Conservation (phyloP, 2,113 vertebrate species). For the Cochlearius cochlearius region DNA sequence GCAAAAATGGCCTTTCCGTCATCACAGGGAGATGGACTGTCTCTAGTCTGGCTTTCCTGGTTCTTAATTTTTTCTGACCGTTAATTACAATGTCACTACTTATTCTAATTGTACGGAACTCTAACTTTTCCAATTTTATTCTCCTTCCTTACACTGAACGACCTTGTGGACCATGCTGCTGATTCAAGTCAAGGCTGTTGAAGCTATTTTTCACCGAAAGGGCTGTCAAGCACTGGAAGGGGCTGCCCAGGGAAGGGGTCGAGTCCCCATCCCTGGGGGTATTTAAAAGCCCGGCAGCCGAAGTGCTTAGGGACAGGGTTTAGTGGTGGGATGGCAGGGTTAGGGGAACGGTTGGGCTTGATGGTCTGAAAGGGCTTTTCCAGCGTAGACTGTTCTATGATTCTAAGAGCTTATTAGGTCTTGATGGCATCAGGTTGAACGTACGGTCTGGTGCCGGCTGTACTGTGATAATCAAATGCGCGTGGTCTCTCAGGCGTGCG, state of each 20-base stretch:
- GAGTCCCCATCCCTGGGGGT: no score
- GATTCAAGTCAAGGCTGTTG: background rate
- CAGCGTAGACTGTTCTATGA: no score
- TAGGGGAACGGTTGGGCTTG: no score
- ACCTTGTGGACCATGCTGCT: background rate
- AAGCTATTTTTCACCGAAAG: no score
- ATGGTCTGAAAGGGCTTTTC: no score
- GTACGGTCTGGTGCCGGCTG: background rate
- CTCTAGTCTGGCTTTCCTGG: background rate
- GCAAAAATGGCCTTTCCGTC: background rate
- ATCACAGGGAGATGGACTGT: background rate
- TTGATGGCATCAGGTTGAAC: background rate
- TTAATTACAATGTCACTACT: background rate
- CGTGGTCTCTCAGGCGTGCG: rapidly evolving
- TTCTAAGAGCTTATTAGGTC: background rate
- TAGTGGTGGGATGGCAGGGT: no score
- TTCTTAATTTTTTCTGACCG: background rate
- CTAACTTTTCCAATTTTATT: background rate
- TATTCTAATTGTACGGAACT: background rate
- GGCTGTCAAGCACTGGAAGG: no score
- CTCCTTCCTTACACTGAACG: rapidly evolving
- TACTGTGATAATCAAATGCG: rapidly evolving
- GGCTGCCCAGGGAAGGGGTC: no score
- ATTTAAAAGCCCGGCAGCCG: no score
- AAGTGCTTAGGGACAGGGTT: no score